Conservation (phyloP, 2,797 vertebrate species). For the Acanthurus lineatus region DNA sequence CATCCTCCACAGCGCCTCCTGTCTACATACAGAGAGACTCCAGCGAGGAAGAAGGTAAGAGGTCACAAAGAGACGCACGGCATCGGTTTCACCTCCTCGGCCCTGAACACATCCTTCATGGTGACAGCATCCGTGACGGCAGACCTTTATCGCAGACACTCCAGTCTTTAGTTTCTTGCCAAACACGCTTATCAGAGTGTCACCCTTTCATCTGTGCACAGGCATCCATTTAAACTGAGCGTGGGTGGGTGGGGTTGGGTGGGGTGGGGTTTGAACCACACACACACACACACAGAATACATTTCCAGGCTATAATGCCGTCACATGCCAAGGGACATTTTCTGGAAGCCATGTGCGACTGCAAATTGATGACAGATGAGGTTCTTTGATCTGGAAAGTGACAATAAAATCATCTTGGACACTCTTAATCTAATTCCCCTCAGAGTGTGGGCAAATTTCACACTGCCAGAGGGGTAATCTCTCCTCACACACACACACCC, state of each 20-base stretch:
- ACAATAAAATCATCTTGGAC: constrained; percentile 70
- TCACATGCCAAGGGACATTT: constrained; percentile 38
- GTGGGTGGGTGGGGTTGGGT: constrained; percentile 41
- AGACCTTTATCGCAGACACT: constrained; percentile 7
- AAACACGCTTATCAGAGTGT: constrained; percentile 25
- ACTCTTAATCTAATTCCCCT: constrained; percentile 75
- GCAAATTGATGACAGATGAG: constrained; percentile 61
- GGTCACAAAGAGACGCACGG: constrained; percentile 16
- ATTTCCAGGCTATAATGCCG: constrained; percentile 23
- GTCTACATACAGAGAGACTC: constrained; percentile 87
- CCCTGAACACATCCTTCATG: constrained; percentile 18
- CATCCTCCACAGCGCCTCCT: constrained; percentile 83
- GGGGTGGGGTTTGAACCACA: constrained; percentile 48
- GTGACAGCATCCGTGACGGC: constrained; percentile 7
- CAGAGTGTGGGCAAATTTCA: constrained; percentile 70
- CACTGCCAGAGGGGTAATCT: constrained; percentile 70
- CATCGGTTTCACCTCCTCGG: constrained; percentile 16
- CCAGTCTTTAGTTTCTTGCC: not conserved
- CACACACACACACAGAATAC: constrained; percentile 38
- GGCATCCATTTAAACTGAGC: constrained; percentile 40
- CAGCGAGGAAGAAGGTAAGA: constrained; percentile 88
- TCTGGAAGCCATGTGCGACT: constrained; percentile 34
- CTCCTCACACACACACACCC: constrained; percentile 39
- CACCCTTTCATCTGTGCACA: constrained; percentile 37
- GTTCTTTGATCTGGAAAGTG: constrained; percentile 68